Base-by-base conservation (phyloP, 1,140 invertebrate species). In the Aphelenchoides fujianensis region DNA sequence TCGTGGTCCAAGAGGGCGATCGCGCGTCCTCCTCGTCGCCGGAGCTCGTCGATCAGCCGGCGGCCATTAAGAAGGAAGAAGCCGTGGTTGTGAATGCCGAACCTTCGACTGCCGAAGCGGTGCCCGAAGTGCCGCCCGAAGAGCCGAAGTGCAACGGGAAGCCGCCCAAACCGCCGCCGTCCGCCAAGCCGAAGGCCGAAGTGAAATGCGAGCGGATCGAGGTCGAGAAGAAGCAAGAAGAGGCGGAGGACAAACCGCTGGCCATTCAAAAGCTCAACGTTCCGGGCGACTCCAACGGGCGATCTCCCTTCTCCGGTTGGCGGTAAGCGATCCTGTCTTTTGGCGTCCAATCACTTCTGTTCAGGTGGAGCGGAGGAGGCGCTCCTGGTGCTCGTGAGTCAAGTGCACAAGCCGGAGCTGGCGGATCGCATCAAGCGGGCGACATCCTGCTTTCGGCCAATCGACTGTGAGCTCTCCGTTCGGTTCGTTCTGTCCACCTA, bases 381-480 rank as follows among this genome's bases (percentile, higher is more conserved):
- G 41, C 41, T 48, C 12, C 23, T 48, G 41, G 41, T 48, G 41
- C 41, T 48, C 23, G 41, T 48, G 41, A 48, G 41, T 48, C 41
- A 48, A 48, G 41, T 48, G 41, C 41, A 48, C 23, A 48, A 23
- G 41, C 41, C 41, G 41, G 41, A 23, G 23, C 41, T 48, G 41
- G 41, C 12, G 12, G 41, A 48, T 23, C 12, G 23, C 12, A 48
- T 48, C 41, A 48, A 48, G 23, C 41, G 41, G 55, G 55, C 12
- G 55, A 59, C 19, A 59, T 59, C 7, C 34, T 59, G 55, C 7
- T 59, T 5, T 59, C 55, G 55, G 55, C 55, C 19, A 59, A 59
- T 19, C 5, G 19, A 59, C 19, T 59, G 55, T 59, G 34, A 59
- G 55, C 34, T 59, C 55, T 7, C 5, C 34, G 28, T 48, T 12